Base-by-base conservation (phyloP, 1,140 invertebrate species). In the Glomeris maerens region DNA sequence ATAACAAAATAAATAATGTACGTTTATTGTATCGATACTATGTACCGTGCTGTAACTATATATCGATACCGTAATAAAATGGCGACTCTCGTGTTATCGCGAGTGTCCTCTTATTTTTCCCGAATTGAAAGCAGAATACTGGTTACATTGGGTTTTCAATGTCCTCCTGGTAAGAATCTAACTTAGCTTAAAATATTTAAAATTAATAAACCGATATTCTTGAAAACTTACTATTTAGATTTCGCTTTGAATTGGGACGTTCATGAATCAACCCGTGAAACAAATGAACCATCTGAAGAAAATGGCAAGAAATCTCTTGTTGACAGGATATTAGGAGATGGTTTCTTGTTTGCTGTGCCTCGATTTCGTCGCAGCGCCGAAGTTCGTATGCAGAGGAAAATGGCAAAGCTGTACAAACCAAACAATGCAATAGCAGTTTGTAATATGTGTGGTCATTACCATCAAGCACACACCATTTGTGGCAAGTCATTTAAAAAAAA, bases 271-370 rank as follows among this genome's bases (percentile, higher is more conserved):
- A 10, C 31, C 31, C 10, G 10, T 36, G 31, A 36, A 36, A 10
- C 31, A n/a, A n/a, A n/a, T 36, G 31, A 10, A 10, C 10, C 17
- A 10, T 10, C 31, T 36, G 31, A 36, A 36, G 17, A 36, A 10
- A 17, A 17, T 10, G 10, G 10, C 10, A 36, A 36, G 10, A 36
- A 36, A 17, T 36, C 31, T 36, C 10, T 36, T 36, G 10, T 7
- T 21, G 20, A 42, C 20, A 42, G 40, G 5, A 54, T 50, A 10
- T 53, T 81, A 17, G 75, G 74, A 2, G 74, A 85, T 72, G 80
- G 79, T n/a, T 74, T 89, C 62, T 59, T 91, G 17, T 82, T 78
- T 73, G 87, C 78, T 51, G 85, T 84, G 1, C 90, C 87, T 0
- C 85, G 81, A 60, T 72, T 74, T 45, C 71, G 87, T 61, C 68